Evolutionary conservation across 1,140 invertebrate species (phyloP), one percentile per base, ranked within the genome.

Genomic region (Sesamia nonagrioides): DNA sequence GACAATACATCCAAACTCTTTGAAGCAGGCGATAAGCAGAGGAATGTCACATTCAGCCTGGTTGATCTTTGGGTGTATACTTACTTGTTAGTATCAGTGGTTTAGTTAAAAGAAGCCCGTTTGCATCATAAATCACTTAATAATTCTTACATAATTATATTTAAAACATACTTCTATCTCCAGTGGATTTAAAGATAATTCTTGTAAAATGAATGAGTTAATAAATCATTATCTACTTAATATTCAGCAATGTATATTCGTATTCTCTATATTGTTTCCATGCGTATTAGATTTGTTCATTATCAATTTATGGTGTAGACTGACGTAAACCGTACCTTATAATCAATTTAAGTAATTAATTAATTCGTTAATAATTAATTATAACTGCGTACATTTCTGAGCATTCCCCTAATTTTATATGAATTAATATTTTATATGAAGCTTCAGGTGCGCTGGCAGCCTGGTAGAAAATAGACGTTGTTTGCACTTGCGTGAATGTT

Each of bases 301-400:
- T n/a, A 37, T 35, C 27, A 33, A 40, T 61, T 40, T n/a, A 61
- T 61, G 60, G 40, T 15, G 60, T 61, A 17, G 6, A 50, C 13
- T 15, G 45, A 50, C 15, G 37, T 33, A 61, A 61, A 37, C 60
- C 60, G 35, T 61, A 37, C 35, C 35, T 35, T 61, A 9, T 60
- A 61, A 61, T 61, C 60, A 33, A 35, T 61, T 61, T 17, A 54
- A 13, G 48, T n/a, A 37, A 35, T 52, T 72, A 72, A 72, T 72
- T 72, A 37, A 72, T 56, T 72, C 69, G 33, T 50, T 72, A 48
- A 72, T 72, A 72, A 72, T 72, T 72, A 72, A 72, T 72, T 9
- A 54, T 56, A 7, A 35, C 33, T 61, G n/a, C 15, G 60, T 40
- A n/a, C 18, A 58, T 58, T 58, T 21, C 60, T 27, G n/a, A 40